phyloP scores from a whole-genome alignment of 2,888 invertebrate genomes.

The Lithophane semibrunnea region DNA sequence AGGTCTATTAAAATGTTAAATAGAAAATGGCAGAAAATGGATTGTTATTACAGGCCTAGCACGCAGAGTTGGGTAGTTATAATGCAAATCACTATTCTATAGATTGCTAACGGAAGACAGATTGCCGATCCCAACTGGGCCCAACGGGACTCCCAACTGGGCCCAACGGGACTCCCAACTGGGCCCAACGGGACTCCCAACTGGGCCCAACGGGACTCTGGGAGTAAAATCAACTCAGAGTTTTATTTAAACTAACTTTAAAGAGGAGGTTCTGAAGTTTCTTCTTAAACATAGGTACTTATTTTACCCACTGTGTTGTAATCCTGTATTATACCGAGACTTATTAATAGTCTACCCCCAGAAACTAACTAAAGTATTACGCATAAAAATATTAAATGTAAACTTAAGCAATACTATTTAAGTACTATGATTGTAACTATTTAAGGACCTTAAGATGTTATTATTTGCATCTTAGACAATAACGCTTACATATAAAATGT shows the following conservation, averaged over 20 bases:
- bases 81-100: slow-evolving; percentile 52
- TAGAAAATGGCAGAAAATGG: slow-evolving; percentile 31
- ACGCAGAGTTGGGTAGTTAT: slow-evolving; percentile 39
- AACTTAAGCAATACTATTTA: too few relatives aligned
- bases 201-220: neutral
- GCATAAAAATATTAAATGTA: too few relatives aligned
- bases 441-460: too few relatives aligned
- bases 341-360: too few relatives aligned
- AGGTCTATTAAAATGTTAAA: slow-evolving; percentile 59
- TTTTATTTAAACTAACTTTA: slow-evolving; percentile 9
- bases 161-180: too few relatives aligned
- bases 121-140: slow-evolving; percentile 17
- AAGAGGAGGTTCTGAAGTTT: neutral
- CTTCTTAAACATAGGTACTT: neutral
- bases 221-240: neutral
- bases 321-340: too few relatives aligned
- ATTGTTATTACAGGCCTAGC: slow-evolving; percentile 30
- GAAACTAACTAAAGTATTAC: too few relatives aligned
- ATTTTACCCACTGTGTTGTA: neutral
- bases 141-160: too few relatives aligned
- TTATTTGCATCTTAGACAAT: too few relatives aligned
- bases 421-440: too few relatives aligned
- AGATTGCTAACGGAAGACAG: slow-evolving; percentile 30
- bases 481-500: too few relatives aligned
- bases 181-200: too few relatives aligned